Evolutionary conservation across 2,888 invertebrate genomes (phyloP).

Genomic region (Acleris laterana): DNA sequence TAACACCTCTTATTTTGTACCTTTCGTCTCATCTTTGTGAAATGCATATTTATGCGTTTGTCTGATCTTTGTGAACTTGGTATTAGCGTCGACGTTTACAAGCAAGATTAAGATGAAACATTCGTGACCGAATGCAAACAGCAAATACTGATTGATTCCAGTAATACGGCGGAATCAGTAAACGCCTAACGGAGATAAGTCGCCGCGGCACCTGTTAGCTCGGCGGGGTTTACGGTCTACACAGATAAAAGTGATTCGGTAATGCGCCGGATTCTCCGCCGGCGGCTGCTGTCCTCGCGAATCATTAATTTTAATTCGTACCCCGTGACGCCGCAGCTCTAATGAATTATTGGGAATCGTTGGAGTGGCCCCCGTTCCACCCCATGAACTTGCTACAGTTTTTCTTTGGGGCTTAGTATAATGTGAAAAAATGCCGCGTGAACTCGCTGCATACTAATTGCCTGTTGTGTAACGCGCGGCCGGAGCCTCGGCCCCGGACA

Average conservation of each 20-base stretch:
- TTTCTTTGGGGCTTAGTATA: constrained; percentile 81
- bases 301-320: constrained; percentile 84
- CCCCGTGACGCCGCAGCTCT: constrained; percentile 77
- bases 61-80: background rate
- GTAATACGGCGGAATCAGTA: constrained; percentile 48
- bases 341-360: constrained; percentile 84
- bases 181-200: constrained; percentile 65
- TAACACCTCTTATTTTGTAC: background rate
- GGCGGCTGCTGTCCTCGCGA: constrained; percentile 73
- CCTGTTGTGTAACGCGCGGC: constrained; percentile 76
- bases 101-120: no score
- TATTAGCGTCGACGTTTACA: no score
- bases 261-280: constrained; percentile 71
- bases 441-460: constrained; percentile 81
- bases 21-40: background rate
- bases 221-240: constrained; percentile 70
- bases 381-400: constrained; percentile 70
- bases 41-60: background rate
- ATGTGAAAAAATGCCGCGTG: constrained; percentile 81
- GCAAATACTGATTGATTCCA: constrained; percentile 18
- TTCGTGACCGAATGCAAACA: constrained; percentile 1
- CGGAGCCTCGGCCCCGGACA: constrained; percentile 69
- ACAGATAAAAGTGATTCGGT: constrained; percentile 77
- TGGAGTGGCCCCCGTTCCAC: constrained; percentile 62
- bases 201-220: constrained; percentile 68